These are phyloP conservation scores for Temnothorax ravouxi DNA, from an alignment of 2,888 invertebrate species.

Conservation along the genomic window DNA sequence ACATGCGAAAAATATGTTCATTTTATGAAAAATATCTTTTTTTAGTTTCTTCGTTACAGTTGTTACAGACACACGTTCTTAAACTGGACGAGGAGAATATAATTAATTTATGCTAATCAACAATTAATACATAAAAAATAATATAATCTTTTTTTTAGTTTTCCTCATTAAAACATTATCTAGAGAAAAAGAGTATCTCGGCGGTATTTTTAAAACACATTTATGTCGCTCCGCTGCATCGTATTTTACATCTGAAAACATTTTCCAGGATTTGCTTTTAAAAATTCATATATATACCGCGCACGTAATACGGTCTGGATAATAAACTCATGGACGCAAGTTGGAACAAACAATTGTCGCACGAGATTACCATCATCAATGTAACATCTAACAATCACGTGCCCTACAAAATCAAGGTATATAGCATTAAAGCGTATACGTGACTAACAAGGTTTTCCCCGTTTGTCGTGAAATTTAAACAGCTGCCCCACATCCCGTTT, in stretches of 20 bases:
- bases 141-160: background rate
- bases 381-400: slow-evolving; percentile 22
- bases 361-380: slow-evolving; percentile 16
- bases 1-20: slow-evolving; percentile 1
- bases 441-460: slow-evolving; percentile 34
- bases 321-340: slow-evolving; percentile 14
- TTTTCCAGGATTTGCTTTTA: background rate
- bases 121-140: background rate
- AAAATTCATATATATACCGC: slow-evolving; percentile 21
- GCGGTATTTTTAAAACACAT: slow-evolving; percentile 7
- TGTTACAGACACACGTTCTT: background rate
- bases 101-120: background rate
- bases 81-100: background rate
- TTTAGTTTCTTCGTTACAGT: background rate
- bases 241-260: slow-evolving; percentile 10
- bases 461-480: slow-evolving; percentile 31
- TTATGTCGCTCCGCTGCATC: background rate
- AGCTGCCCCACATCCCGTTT: background rate
- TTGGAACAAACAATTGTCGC: slow-evolving; percentile 15
- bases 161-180: background rate
- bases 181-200: background rate
- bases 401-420: slow-evolving; percentile 18
- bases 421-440: slow-evolving; percentile 22
- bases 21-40: background rate
- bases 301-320: slow-evolving; percentile 4